These are phyloP conservation scores for Calliopum simillimum DNA, from an alignment of 2,888 invertebrate species.

Conservation along the genomic window DNA sequence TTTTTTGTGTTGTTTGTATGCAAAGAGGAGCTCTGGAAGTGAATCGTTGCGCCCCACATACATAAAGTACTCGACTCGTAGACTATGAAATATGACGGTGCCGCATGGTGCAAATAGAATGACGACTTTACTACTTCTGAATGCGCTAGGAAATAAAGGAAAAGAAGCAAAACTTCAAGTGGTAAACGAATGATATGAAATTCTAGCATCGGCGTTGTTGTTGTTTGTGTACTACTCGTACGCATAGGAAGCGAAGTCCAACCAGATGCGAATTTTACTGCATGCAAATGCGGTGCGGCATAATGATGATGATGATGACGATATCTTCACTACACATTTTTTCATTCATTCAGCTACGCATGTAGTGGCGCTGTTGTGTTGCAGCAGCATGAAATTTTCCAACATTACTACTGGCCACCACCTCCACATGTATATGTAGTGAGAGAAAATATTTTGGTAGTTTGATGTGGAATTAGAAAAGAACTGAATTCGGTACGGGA, in stretches of 20 bases:
- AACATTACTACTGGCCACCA: too few relatives aligned
- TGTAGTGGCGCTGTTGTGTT: too few relatives aligned
- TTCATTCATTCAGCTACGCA: too few relatives aligned
- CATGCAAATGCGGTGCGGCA: slow-evolving; percentile 11
- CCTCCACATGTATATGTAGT: too few relatives aligned
- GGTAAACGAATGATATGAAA: slow-evolving; percentile 15
- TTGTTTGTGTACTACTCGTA: too few relatives aligned
- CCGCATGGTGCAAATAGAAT: slow-evolving; percentile 31
- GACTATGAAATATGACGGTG: slow-evolving; percentile 15
- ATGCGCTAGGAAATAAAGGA: slow-evolving; percentile 20
- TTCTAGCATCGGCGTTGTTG: slow-evolving; percentile 14
- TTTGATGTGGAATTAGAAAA: too few relatives aligned
- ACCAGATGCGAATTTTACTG: slow-evolving; percentile 21
- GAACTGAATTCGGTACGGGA: too few relatives aligned
- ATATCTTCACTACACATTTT: background rate
- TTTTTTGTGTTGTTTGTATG: slow-evolving; percentile 6
- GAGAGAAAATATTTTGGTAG: too few relatives aligned
- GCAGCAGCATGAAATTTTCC: too few relatives aligned
- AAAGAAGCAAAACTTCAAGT: background rate
- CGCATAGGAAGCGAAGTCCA: background rate
- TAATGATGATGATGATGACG: background rate
- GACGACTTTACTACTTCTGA: slow-evolving; percentile 22
- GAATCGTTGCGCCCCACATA: slow-evolving; percentile 13
- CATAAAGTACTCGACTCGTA: too few relatives aligned
- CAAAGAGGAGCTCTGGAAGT: slow-evolving; percentile 33